Conservation (phyloP, 2,797 vertebrate species). For the Enteromius treurensis region DNA sequence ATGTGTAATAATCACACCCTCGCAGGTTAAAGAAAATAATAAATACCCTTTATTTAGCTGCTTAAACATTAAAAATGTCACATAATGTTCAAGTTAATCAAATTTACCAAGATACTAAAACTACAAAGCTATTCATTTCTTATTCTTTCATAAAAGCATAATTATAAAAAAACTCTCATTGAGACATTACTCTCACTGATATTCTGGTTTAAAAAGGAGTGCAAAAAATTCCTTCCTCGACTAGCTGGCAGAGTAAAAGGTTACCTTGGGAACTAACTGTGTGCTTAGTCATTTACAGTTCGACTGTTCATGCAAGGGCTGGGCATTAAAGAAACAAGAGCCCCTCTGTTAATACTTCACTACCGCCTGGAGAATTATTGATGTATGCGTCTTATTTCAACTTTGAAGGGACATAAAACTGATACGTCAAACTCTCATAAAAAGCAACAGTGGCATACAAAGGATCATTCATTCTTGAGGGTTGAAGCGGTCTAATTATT, state of each 20-base stretch:
- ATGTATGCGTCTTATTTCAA: slow-evolving; percentile 20
- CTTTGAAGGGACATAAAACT: slow-evolving; percentile 14
- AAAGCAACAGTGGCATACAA: background rate
- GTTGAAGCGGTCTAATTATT: background rate
- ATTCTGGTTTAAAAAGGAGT: slow-evolving; percentile 47
- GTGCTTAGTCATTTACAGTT: slow-evolving; percentile 61
- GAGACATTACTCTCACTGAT: background rate
- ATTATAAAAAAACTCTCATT: background rate
- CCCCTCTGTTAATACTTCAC: slow-evolving; percentile 44
- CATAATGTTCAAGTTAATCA: background rate
- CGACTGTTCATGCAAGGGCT: slow-evolving; percentile 23
- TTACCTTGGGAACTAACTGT: slow-evolving; percentile 54
- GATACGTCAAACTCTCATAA: slow-evolving; percentile 29
- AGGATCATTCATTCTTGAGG: slow-evolving; percentile 8
- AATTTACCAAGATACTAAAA: background rate
- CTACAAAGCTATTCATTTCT: background rate
- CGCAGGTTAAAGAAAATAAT: background rate
- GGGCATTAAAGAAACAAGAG: slow-evolving; percentile 55
- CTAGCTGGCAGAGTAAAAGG: slow-evolving; percentile 50
- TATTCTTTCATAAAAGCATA: background rate
- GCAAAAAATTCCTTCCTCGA: slow-evolving; percentile 36
- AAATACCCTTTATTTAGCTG: background rate
- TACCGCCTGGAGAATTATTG: slow-evolving; percentile 18
- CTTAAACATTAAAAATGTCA: background rate
- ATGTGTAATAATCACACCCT: background rate